These are phyloP conservation scores for Montifringilla adamsi DNA, from an alignment of 2,113 vertebrate species.

Conservation along the genomic window DNA sequence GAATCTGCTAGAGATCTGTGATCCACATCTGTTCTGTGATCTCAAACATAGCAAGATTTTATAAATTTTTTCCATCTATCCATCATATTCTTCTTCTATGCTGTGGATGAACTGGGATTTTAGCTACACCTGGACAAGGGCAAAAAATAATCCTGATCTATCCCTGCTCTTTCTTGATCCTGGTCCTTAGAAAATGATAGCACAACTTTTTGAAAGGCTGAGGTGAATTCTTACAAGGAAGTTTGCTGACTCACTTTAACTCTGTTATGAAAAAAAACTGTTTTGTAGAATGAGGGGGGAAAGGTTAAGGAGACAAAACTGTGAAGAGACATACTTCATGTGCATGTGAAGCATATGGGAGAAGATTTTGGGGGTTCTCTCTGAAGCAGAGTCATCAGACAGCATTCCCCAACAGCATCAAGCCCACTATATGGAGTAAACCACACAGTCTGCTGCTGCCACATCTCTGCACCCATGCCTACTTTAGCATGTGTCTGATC, in stretches of 20 bases:
- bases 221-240: background rate
- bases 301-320: background rate
- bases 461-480: background rate
- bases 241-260: background rate
- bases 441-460: background rate
- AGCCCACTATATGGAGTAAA: background rate
- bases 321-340: background rate
- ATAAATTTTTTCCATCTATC: background rate
- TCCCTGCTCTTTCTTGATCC: background rate
- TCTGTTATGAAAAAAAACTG: background rate
- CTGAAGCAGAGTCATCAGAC: background rate
- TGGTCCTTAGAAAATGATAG: background rate
- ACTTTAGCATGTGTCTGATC: rapidly evolving
- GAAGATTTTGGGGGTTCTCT: background rate
- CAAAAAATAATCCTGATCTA: background rate
- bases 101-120: background rate
- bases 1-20: background rate
- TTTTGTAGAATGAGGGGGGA: background rate
- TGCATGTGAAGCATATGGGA: background rate
- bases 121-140: background rate
- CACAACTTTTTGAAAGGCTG: background rate
- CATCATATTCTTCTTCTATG: background rate
- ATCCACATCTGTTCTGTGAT: background rate
- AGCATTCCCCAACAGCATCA: background rate
- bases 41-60: background rate